Conservation (phyloP, 2,113 vertebrate genomes). For the Neolamprologus variostigma region DNA sequence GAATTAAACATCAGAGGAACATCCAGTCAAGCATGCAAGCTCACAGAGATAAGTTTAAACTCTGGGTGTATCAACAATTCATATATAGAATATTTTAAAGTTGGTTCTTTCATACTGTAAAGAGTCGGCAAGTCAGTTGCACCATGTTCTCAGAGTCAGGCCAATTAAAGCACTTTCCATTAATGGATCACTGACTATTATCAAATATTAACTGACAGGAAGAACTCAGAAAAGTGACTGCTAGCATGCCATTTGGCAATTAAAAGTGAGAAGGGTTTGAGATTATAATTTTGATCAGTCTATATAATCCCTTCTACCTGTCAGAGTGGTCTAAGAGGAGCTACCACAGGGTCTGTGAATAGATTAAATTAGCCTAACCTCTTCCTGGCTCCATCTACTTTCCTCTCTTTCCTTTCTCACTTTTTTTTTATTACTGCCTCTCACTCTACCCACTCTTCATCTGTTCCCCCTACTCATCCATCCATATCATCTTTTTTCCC, state of each 20-base stretch:
- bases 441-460: constrained; percentile 44
- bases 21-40: constrained; percentile 14
- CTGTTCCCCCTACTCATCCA: constrained; percentile 33
- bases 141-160: background rate
- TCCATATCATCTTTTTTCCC: constrained; percentile 35
- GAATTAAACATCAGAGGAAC: constrained; percentile 55
- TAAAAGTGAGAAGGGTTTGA: constrained; percentile 53
- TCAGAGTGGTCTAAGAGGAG: constrained; percentile 55
- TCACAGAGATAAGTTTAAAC: constrained; percentile 30
- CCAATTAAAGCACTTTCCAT: background rate
- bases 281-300: constrained; percentile 69
- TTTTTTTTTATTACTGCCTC: constrained; percentile 28
- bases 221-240: constrained; percentile 3
- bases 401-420: constrained; percentile 35
- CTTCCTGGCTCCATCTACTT: constrained; percentile 54
- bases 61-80: constrained; percentile 27
- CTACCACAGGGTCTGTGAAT: constrained; percentile 46
- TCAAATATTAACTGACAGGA: constrained; percentile 18
- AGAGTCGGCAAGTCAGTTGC: background rate
- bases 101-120: background rate
- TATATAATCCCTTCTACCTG: constrained; percentile 57
- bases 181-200: constrained; percentile 13
- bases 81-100: constrained; percentile 32
- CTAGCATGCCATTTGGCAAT: constrained; percentile 49
- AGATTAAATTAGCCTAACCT: constrained; percentile 69